Percentiles rank a stretch among this genome's conserved stretches.
These are phyloP conservation scores for Melinopterus prodromus DNA, from an alignment of 2,888 invertebrate genomes.

Conservation along the genomic window DNA sequence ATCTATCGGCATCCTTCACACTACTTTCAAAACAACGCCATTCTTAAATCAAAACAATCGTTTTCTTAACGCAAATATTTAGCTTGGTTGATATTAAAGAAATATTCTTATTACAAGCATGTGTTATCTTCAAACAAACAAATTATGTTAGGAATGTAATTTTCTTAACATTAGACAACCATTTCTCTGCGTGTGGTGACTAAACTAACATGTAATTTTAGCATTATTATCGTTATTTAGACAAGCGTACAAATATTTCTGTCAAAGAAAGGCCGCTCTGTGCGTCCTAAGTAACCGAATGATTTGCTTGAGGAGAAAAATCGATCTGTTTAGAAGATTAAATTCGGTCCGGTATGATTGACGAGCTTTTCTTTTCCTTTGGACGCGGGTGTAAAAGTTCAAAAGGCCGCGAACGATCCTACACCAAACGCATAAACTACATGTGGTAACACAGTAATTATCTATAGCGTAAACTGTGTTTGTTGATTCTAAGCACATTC, in stretches of 20 bases:
- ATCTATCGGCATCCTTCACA: too few species aligned
- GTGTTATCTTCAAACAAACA: too few species aligned
- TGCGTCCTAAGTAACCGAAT: not conserved
- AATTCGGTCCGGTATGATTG: constrained; percentile 17
- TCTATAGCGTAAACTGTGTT: constrained; percentile 52
- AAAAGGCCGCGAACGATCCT: constrained; percentile 15
- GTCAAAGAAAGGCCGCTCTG: not conserved
- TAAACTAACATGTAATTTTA: too few species aligned
- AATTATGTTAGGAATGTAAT: too few species aligned
- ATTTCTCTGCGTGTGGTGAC: too few species aligned
- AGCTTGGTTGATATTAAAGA: too few species aligned
- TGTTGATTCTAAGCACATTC: constrained; percentile 57
- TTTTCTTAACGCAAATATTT: too few species aligned
- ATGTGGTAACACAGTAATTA: constrained; percentile 55
- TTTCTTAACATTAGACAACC: too few species aligned
- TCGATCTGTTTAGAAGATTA: not conserved
- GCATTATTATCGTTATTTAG: too few species aligned
- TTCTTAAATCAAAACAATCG: too few species aligned
- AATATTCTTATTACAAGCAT: too few species aligned
- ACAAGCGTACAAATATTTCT: not conserved
- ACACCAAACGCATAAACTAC: constrained; percentile 47
- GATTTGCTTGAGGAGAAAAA: not conserved
- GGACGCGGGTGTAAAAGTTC: constrained; percentile 14
- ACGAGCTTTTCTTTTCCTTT: constrained; percentile 15
- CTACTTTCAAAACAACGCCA: too few species aligned